phyloP scores from a whole-genome alignment of 2,113 vertebrate genomes.

The Leptobrachium leishanense region DNA sequence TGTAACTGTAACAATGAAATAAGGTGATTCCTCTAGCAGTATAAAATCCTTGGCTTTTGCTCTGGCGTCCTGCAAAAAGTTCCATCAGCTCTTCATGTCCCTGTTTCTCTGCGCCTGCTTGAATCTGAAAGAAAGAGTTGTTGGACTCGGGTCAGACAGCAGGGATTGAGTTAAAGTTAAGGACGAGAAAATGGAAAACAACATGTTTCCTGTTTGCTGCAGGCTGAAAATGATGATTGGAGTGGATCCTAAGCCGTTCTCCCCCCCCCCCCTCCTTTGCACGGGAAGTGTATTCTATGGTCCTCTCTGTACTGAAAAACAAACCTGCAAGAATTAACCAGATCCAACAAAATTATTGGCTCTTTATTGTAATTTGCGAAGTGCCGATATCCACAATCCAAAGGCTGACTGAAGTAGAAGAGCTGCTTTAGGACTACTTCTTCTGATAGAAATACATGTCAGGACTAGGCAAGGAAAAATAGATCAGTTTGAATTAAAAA shows the following conservation, averaged over 20 bases:
- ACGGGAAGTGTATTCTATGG: conserved; percentile 25
- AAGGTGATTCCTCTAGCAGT: no score
- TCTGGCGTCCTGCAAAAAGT: no score
- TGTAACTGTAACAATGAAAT: no score
- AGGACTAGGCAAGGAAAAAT: no score
- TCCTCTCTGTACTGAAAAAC: conserved; percentile 24
- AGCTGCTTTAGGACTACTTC: no score
- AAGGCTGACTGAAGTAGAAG: no score
- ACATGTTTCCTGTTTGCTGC: conserved; percentile 43
- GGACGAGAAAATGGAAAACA: conserved; percentile 38
- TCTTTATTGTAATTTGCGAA: not conserved
- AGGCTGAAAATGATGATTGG: conserved; percentile 30
- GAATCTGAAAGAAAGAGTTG: conserved; percentile 3
- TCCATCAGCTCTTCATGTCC: not conserved
- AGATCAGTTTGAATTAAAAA: no score
- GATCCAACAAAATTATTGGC: not conserved
- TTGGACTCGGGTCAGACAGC: not conserved
- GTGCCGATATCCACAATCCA: not conserved
- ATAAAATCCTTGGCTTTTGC: no score
- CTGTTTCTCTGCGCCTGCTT: conserved; percentile 6
- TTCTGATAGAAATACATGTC: no score
- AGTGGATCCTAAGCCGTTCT: conserved; percentile 9
- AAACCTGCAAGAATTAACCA: conserved; percentile 19
- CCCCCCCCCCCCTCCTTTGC: conserved; percentile 5
- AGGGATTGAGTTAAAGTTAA: conserved; percentile 36